Conservation (phyloP, 37 sponge, comb jelly and placozoan species). For the Lycopodina hypogea region DNA sequence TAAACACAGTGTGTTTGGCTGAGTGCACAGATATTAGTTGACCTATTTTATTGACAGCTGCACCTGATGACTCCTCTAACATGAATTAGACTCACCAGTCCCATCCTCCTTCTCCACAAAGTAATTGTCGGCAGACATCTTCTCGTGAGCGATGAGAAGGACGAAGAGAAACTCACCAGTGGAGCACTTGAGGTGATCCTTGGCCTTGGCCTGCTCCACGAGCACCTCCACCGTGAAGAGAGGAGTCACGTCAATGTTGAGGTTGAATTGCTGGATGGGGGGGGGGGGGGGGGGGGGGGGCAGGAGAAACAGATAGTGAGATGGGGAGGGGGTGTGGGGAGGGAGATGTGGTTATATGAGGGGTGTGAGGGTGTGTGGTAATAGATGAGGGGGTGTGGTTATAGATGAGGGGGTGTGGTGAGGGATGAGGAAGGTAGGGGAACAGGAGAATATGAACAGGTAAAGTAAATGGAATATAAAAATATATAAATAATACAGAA, state of each 20-base stretch:
- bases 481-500: too few relatives aligned
- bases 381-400: background rate
- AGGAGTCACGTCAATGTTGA: slow-evolving; percentile 22
- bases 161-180: slow-evolving; percentile 36
- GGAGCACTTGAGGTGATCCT: slow-evolving; percentile 33
- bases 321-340: background rate
- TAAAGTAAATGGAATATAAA: too few relatives aligned
- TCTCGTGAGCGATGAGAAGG: slow-evolving; percentile 52
- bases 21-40: too few relatives aligned
- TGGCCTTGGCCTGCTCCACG: slow-evolving; percentile 27
- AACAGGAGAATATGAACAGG: background rate
- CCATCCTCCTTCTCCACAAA: slow-evolving; percentile 70
- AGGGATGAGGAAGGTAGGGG: slow-evolving; percentile 6
- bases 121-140: slow-evolving; percentile 48
- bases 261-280: slow-evolving; percentile 16
- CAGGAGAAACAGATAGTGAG: background rate
- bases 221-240: slow-evolving; percentile 36
- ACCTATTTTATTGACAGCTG: too few relatives aligned
- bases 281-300: background rate
- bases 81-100: slow-evolving; percentile 35
- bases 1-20: too few relatives aligned
- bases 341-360: background rate
- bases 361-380: background rate
- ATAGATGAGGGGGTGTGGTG: background rate
- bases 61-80: too few relatives aligned